Evolutionary conservation across 1,140 invertebrate genomes (phyloP), one percentile per base, ranked within the genome.

Genomic region (Euwallacea fornicatus): DNA sequence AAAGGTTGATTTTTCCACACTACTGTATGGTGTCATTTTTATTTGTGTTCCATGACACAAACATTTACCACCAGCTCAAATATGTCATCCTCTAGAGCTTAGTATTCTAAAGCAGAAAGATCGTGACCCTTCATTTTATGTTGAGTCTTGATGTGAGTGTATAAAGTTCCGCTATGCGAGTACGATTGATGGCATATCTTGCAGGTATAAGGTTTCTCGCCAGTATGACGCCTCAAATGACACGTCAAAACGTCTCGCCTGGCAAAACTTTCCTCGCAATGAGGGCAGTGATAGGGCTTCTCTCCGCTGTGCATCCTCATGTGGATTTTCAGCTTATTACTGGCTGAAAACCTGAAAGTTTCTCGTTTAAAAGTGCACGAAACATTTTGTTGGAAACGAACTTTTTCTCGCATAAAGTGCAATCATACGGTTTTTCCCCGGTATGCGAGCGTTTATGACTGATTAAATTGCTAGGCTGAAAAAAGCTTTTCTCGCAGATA

Each of bases 151-250:
- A 76, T 74, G 59, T 80, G 79, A 8, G 70, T 76, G 11, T 66
- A 60, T n/a, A 80, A 69, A 55, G 73, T 77, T 13, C 74, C 74
- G 44, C 66, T 74, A 64, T 77, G 75, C 16, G 76, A 69, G 65
- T 79, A 80, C n/a, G 73, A 68, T 58, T 77, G 73, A 11, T 83
- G 83, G 77, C 92, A 93, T n/a, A 90, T 83, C 76, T 89, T 86
- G 76, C 92, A 94, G 41, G 89, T 83, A 77, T 92, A 93, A 8
- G 91, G 88, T 80, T 91, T 91, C 78, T 93, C 91, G 0, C 90
- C 89, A 0, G 84, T 84, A 56, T 86, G 85, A 0, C 85, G 82
- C 42, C 85, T 69, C 74, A 85, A 84, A 76, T 86, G 85, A 82
- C 85, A 84, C 0, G 83, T 77, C 13, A 86, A 72, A 81, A 85